Base-by-base conservation (phyloP, 23 tunicate genomes). In the Trididemnum miniatum region DNA sequence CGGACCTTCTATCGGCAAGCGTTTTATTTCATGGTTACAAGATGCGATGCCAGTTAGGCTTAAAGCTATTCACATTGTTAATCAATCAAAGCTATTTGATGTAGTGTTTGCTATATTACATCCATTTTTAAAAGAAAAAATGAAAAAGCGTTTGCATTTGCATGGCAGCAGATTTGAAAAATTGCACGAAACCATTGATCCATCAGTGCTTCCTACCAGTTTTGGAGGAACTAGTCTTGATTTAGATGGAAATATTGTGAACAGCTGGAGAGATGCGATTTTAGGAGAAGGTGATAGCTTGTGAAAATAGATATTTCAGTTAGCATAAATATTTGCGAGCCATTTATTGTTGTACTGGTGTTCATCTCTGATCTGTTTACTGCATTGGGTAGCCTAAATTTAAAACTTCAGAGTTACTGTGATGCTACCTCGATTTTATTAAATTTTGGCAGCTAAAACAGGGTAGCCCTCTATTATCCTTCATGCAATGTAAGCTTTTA, bases 121-220 rank as follows among this genome's bases (percentile, higher is more conserved):
- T 28, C 98, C 98, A 28, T 93, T 93, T 40, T 81, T 83, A 80
- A 88, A 88, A 40, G 86, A 88, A 80, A 93, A 93, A 66, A 83
- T 84, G 71, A 81, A 84, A 40, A 65, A 84, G 74, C 80, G 98
- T 38, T 30, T 93, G 18, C 62, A 31, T n/a, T 30, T 84, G 0
- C 89, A 78, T 81, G 96, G 96, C 27, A 72, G 25, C 2, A 66
- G 60, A 15, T 85, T 80, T 35, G 72, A 79, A 12, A 44, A 26
- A n/a, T 64, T 90, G 20, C 96, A 90, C 35, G 36, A 80, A 31
- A 66, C 29, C 24, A 78, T 90, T 49, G 86, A 84, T 35, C 78
- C 83, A 1, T 0, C 65, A 5, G 50, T 82, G 31, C 67, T 88
- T 20, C 93, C 93, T 0, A 44, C 76, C 12, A 33, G 24, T 20